These are phyloP conservation scores for Characodon lateralis DNA, from an alignment of 2,797 vertebrate genomes.

Conservation along the genomic window DNA sequence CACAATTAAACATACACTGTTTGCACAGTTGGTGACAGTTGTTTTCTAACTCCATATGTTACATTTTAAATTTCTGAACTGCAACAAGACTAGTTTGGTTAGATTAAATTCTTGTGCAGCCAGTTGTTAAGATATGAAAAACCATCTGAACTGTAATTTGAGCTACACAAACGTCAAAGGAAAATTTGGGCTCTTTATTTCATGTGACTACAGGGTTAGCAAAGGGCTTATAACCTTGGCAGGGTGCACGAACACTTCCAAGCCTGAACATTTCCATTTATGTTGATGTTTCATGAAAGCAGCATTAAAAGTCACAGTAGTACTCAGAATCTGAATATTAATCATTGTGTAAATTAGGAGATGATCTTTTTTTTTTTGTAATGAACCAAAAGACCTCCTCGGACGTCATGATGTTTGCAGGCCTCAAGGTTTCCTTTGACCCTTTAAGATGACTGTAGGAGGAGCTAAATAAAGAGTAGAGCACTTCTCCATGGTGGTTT, in stretches of 20 bases:
- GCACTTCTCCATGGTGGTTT: slow-evolving; percentile 77
- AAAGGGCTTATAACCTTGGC: slow-evolving; percentile 13
- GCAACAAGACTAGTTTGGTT: background rate
- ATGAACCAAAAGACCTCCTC: slow-evolving; percentile 47
- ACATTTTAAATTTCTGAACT: background rate
- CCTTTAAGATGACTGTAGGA: slow-evolving; percentile 74
- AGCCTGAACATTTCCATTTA: background rate
- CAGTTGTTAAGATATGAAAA: background rate
- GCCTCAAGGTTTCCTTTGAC: slow-evolving; percentile 62
- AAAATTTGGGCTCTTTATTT: background rate
- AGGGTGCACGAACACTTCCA: slow-evolving; percentile 4
- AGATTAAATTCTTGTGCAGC: background rate
- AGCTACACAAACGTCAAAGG: background rate
- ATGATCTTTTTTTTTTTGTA: slow-evolving; percentile 5
- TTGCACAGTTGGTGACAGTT: background rate
- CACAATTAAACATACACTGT: background rate
- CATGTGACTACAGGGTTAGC: slow-evolving; percentile 4
- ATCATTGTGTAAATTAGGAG: background rate
- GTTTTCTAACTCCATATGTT: background rate
- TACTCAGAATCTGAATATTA: background rate
- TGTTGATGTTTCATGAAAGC: background rate
- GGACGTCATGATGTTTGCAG: slow-evolving; percentile 25
- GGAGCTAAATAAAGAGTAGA: slow-evolving; percentile 69
- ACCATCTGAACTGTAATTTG: background rate
- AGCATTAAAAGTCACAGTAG: background rate